Conservation (phyloP, 2,113 vertebrate genomes). For the Salvelinus sp. region DNA sequence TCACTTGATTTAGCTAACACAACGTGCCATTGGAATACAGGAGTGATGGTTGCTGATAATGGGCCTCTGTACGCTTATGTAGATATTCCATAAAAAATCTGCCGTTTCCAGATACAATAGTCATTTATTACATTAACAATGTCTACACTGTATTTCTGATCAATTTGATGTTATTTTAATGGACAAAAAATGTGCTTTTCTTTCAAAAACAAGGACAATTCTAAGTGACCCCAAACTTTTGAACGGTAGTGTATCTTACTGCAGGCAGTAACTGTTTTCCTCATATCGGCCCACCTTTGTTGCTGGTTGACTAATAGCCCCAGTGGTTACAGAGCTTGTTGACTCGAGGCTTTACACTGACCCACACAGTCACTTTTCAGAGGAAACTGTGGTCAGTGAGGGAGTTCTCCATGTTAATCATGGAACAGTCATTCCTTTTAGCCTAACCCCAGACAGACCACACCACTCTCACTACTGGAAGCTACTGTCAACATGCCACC, state of each 20-base stretch:
- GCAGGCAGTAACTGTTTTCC: slow-evolving; percentile 37
- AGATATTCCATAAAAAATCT: too few species aligned
- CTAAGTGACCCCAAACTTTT: too few species aligned
- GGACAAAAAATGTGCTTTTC: too few species aligned
- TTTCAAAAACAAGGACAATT: too few species aligned
- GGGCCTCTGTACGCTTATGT: too few species aligned
- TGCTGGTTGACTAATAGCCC: slow-evolving; percentile 63
- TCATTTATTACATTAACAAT: too few species aligned
- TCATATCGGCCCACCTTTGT: slow-evolving; percentile 37
- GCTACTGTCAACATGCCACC: background rate
- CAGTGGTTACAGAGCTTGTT: slow-evolving; percentile 62
- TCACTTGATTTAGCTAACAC: too few species aligned
- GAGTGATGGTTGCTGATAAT: too few species aligned
- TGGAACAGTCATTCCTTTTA: slow-evolving; percentile 66
- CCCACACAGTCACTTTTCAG: slow-evolving; percentile 65
- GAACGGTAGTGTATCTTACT: slow-evolving; percentile 14
- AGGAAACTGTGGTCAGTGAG: slow-evolving; percentile 72
- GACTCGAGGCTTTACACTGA: slow-evolving; percentile 65
- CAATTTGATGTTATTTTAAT: too few species aligned
- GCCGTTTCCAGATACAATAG: too few species aligned
- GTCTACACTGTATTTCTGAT: too few species aligned
- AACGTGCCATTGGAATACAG: too few species aligned
- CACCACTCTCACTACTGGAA: slow-evolving; percentile 26
- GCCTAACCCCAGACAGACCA: slow-evolving; percentile 62
- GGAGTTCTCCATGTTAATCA: slow-evolving; percentile 71